Base-by-base conservation (phyloP, 2,888 invertebrate species). In the Chrysina gloriosa region DNA sequence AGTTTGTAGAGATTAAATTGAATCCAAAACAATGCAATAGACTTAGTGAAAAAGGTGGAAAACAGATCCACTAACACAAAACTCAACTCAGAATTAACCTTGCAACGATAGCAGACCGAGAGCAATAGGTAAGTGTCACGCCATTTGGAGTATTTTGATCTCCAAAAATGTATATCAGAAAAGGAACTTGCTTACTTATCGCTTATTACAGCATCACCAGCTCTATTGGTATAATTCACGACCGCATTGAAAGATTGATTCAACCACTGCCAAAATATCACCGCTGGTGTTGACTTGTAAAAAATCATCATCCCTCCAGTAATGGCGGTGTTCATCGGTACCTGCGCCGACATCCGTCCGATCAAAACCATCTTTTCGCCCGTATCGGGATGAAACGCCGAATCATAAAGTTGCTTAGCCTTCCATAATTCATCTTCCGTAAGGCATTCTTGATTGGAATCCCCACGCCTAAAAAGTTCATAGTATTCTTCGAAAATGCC, bases 261-360 rank as follows among this genome's bases (percentile, higher is more conserved):
- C 76, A 91, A 84, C 93, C 93, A 94, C 81, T 84, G 99, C 98
- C 98, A 99, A 85, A 98, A 97, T 65, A 97, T 85, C 6, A 97
- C 96, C 2, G 95, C 95, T 2, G 92, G 89, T 3, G 93, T 94
- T 2, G 95, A 90, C 83, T 94, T 95, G 86, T 98, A 98, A 85
- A 98, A 99, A 7, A 96, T 92, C 85, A 99, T 89, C 98, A 99
- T 98, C 77, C 95, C 90, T 85, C 97, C 98, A 27, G 97, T 97
- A 77, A 99, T 96, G 61, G 93, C 82, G 86, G 97, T 97, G 83
- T 98, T 98, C 90, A 95, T 95, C 0, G 98, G 98, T 54, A 97
- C 96, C 84, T 97, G 99, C 0, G 98, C 97, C 1, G 97, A 93
- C 99, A 99, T 99, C 52, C 99, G 87, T 0, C 99, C 99, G 67